These are phyloP conservation scores for Pygocentrus nattereri DNA, from an alignment of 2,797 vertebrate species.

Conservation along the genomic window DNA sequence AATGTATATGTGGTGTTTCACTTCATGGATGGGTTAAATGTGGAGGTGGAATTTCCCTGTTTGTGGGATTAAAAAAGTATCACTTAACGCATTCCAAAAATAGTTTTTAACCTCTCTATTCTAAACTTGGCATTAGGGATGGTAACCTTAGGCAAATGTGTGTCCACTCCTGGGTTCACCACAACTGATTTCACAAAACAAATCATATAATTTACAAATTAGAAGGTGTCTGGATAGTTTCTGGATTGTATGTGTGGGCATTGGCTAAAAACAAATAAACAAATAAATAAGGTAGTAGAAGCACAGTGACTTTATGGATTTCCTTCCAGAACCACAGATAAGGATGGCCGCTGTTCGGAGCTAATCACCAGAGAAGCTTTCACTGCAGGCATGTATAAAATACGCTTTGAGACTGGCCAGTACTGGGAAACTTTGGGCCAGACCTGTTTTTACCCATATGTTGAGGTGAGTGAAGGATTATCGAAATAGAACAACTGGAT, in stretches of 20 bases:
- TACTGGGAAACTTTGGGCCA: slow-evolving; percentile 85
- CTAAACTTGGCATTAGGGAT: neutral
- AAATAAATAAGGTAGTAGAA: neutral
- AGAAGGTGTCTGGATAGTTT: neutral
- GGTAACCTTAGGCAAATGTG: neutral
- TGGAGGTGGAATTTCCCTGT: too few relatives aligned
- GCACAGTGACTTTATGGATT: neutral
- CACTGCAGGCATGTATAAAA: slow-evolving; percentile 84
- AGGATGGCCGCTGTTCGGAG: slow-evolving; percentile 81
- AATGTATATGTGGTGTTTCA: too few relatives aligned
- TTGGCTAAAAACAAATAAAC: neutral
- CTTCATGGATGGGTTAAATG: too few relatives aligned
- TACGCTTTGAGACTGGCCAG: slow-evolving; percentile 84
- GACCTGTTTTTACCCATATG: slow-evolving; percentile 85
- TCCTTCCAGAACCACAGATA: slow-evolving; percentile 78
- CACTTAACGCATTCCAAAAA: neutral
- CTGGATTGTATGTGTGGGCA: neutral
- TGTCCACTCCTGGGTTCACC: too few relatives aligned
- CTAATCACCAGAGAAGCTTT: slow-evolving; percentile 72
- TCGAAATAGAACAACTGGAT: neutral
- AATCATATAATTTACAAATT: neutral
- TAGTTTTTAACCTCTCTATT: neutral
- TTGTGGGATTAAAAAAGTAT: too few relatives aligned
- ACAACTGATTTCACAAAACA: too few relatives aligned
- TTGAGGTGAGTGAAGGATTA: slow-evolving; percentile 79